phyloP scores from a whole-genome alignment of 2,113 vertebrate species.

The Urocynchramus pylzowi region DNA sequence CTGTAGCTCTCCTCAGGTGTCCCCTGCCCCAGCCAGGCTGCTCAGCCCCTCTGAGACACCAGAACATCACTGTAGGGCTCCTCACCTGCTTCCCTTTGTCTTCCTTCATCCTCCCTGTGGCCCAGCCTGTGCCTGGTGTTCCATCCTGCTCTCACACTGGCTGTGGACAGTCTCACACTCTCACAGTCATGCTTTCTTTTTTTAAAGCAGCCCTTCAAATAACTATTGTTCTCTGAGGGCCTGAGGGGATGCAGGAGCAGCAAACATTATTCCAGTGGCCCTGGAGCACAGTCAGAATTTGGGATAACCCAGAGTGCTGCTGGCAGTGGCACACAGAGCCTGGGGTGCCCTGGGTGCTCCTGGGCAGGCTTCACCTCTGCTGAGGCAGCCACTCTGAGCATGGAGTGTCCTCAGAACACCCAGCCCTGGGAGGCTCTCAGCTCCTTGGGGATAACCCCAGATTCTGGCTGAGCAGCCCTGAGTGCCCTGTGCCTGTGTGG shows the following conservation, averaged over 20 bases:
- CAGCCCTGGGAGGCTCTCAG: neutral
- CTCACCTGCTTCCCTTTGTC: no score
- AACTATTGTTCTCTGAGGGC: neutral
- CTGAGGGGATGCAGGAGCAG: neutral
- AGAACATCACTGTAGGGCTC: accelerated
- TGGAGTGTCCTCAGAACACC: neutral
- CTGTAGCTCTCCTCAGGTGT: neutral
- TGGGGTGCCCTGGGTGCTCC: no score
- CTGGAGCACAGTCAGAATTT: slow-evolving; percentile 16
- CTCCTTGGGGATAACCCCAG: neutral
- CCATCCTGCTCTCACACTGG: neutral
- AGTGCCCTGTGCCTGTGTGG: no score
- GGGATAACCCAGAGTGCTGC: no score
- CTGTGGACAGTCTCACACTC: no score
- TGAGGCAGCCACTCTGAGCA: neutral
- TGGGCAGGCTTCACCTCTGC: neutral
- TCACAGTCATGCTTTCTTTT: no score
- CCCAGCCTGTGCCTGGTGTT: neutral
- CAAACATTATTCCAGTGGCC: neutral
- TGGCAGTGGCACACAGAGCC: no score
- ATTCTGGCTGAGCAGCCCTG: no score
- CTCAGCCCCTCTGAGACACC: neutral
- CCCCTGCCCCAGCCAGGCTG: neutral
- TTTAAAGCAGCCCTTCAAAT: neutral
- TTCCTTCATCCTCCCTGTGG: no score